Conservation (phyloP, 2,113 vertebrate genomes). For the Callaeas wilsoni region DNA sequence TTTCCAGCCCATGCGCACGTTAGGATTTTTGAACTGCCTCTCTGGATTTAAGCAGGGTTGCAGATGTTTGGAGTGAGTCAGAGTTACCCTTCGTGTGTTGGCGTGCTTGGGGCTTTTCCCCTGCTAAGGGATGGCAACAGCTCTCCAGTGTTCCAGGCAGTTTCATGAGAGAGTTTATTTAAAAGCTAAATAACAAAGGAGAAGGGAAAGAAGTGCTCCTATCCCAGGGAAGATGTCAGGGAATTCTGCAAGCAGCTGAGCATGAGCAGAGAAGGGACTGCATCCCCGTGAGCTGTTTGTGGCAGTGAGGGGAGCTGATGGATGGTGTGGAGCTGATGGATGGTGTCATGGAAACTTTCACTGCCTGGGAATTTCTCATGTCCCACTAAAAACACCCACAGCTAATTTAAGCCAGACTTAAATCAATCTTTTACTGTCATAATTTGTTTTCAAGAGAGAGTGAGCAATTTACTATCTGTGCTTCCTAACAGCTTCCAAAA, state of each 20-base stretch:
- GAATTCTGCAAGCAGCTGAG: background rate
- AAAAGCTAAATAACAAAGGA: background rate
- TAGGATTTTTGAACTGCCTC: background rate
- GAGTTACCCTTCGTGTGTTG: background rate
- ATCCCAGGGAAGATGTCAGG: background rate
- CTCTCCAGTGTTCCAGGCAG: background rate
- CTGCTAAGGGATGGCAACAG: background rate
- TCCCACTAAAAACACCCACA: background rate
- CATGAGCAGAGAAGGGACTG: background rate
- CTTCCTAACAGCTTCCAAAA: background rate
- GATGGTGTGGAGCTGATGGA: background rate
- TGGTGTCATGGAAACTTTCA: background rate
- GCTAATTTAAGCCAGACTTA: background rate
- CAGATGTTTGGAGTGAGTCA: background rate
- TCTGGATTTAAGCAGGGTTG: too few species aligned
- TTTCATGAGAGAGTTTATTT: background rate
- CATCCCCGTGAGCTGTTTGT: background rate
- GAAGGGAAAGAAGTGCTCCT: background rate
- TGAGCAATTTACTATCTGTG: background rate
- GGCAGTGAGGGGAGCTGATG: background rate
- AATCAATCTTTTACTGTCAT: background rate
- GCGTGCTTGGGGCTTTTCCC: background rate
- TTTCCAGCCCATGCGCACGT: fast-evolving
- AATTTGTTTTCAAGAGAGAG: background rate
- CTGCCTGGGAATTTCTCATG: background rate